Conservation (phyloP, 2,888 invertebrate genomes). For the Aromia moschata region DNA sequence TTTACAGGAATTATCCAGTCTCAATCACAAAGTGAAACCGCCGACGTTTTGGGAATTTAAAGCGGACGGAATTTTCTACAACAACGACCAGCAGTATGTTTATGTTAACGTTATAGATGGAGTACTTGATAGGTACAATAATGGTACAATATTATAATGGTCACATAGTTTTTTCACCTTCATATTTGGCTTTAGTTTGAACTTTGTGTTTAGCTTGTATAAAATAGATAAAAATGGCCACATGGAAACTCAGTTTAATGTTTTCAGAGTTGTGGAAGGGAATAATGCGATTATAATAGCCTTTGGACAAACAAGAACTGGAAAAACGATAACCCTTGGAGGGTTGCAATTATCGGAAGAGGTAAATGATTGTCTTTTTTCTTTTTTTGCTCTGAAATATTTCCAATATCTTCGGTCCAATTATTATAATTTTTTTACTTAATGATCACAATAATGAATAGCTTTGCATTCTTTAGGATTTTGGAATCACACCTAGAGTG, state of each 20-base stretch:
- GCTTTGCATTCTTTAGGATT: constrained; percentile 43
- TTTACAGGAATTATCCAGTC: constrained; percentile 52
- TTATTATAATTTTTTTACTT: too few relatives aligned
- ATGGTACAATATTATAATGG: too few relatives aligned
- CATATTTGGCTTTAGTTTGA: too few relatives aligned
- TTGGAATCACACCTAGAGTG: constrained; percentile 59
- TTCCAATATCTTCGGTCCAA: too few relatives aligned
- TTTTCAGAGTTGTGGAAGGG: constrained; percentile 41
- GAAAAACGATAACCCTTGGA: constrained; percentile 57
- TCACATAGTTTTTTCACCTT: too few relatives aligned
- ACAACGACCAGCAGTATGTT: constrained; percentile 57
- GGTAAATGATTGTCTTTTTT: constrained; percentile 31
- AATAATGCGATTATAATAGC: constrained; percentile 57
- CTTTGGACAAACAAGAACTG: constrained; percentile 63
- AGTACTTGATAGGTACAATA: constrained; percentile 56
- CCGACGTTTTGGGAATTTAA: constrained; percentile 60
- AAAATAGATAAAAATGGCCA: too few relatives aligned
- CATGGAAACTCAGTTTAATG: too few relatives aligned
- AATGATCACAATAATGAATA: too few relatives aligned
- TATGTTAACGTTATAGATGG: constrained; percentile 54
- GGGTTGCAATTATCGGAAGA: constrained; percentile 50
- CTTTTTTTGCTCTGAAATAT: too few relatives aligned
- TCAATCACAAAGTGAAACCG: constrained; percentile 37
- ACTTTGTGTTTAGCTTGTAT: too few relatives aligned
- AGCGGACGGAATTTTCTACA: constrained; percentile 60